phyloP scores from a whole-genome alignment of 2,888 invertebrate genomes.

The Allophyes oxyacanthae region DNA sequence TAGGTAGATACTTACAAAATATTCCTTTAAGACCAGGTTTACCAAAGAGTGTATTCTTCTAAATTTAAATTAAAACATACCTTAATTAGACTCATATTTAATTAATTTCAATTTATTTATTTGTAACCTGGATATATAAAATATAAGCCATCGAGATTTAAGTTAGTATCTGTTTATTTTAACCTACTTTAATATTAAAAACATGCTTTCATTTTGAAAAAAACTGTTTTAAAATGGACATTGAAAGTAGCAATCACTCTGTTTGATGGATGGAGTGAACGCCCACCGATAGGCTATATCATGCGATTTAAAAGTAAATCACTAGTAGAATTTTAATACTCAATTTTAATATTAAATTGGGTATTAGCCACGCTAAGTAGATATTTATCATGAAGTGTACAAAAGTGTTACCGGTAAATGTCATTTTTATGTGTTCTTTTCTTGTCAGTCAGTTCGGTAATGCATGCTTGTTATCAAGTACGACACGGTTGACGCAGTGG shows the following conservation, averaged over 20 bases:
- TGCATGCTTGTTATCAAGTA: not conserved
- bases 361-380: not conserved
- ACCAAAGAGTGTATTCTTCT: too few species aligned
- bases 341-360: not conserved
- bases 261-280: conserved; percentile 33
- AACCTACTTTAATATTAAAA: conserved; percentile 24
- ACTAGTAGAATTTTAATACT: conserved; percentile 3
- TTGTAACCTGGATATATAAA: too few species aligned
- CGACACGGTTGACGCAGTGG: too few species aligned
- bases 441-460: not conserved
- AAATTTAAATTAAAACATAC: too few species aligned
- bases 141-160: too few species aligned
- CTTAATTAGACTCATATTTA: too few species aligned
- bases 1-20: too few species aligned
- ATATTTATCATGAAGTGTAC: conserved; percentile 2
- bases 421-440: not conserved
- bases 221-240: conserved; percentile 32
- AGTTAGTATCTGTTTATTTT: too few species aligned
- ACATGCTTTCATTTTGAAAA: conserved; percentile 13
- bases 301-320: conserved; percentile 33
- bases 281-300: conserved; percentile 12
- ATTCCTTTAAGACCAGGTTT: too few species aligned
- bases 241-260: conserved; percentile 41
- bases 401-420: too few species aligned
- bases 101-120: too few species aligned